phyloP scores from a whole-genome alignment of 2,888 invertebrate species.

The Limnephilus rhombicus region DNA sequence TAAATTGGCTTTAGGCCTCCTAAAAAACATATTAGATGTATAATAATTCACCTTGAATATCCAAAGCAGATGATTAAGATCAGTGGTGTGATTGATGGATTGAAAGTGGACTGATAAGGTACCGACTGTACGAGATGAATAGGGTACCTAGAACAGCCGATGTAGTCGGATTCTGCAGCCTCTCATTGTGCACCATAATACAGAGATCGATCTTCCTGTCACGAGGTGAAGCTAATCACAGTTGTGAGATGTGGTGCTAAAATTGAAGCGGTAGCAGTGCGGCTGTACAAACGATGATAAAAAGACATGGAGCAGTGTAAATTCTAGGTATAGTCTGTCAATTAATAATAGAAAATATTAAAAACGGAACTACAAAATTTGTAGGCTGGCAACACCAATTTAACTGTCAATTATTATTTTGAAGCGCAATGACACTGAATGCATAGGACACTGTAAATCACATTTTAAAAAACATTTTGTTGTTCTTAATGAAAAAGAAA shows the following conservation, averaged over 20 bases:
- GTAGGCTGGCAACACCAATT: no score
- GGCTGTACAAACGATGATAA: background rate
- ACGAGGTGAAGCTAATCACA: background rate
- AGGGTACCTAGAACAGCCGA: background rate
- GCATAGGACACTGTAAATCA: no score
- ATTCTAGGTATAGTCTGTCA: no score
- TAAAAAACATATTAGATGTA: background rate
- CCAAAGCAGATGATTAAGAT: background rate
- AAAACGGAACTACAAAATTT: no score
- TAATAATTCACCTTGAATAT: slow-evolving; percentile 3
- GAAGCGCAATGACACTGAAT: no score
- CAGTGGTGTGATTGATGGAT: slow-evolving; percentile 2
- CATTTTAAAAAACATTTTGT: no score
- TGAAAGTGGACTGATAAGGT: slow-evolving; percentile 10
- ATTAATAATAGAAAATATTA: no score
- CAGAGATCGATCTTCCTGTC: slow-evolving; percentile 24
- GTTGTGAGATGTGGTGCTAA: background rate
- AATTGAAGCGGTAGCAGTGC: background rate
- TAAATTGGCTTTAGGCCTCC: background rate
- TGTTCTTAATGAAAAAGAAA: no score
- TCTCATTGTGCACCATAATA: slow-evolving; percentile 7
- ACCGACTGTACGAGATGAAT: background rate
- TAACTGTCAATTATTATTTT: no score
- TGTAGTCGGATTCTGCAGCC: background rate
- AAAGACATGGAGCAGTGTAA: background rate